Evolutionary conservation across 2,113 vertebrate genomes (phyloP).

Genomic region (Lamprologus lemairii): DNA sequence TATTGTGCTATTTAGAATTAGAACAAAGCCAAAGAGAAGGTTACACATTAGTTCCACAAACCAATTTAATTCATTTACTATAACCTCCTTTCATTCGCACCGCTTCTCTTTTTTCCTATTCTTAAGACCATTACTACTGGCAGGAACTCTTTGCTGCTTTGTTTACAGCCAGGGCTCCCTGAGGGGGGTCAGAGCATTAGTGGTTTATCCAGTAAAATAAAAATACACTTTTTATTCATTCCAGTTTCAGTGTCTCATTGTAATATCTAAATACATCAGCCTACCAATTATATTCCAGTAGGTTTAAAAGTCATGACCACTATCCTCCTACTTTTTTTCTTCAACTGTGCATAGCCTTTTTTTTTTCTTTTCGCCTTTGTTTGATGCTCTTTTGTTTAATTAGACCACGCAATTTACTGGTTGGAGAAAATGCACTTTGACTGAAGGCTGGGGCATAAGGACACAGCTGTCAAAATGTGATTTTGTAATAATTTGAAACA

Average conservation of each 20-base stretch:
- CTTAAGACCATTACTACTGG: not conserved
- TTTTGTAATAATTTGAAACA: not conserved
- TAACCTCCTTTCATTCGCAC: not conserved
- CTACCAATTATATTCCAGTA: not conserved
- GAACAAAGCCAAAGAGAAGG: not conserved
- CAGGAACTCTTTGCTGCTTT: not conserved
- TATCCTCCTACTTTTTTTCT: not conserved
- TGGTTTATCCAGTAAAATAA: not conserved
- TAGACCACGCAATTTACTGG: not conserved
- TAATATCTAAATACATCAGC: not conserved
- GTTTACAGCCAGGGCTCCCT: not conserved
- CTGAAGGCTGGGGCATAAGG: not conserved
- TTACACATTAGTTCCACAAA: not conserved
- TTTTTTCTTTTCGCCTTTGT: not conserved
- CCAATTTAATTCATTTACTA: not conserved
- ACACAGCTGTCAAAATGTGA: conserved; percentile 5
- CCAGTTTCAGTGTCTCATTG: not conserved
- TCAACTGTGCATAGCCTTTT: not conserved
- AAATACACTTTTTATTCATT: not conserved
- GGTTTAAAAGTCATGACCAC: not conserved
- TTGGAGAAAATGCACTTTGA: not conserved
- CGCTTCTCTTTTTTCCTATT: not conserved
- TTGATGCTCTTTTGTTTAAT: not conserved
- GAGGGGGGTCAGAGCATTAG: not conserved
- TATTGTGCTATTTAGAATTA: not conserved